Evolutionary conservation across 2,797 vertebrate species (phyloP).

Genomic region (Phalanger gymnotis): DNA sequence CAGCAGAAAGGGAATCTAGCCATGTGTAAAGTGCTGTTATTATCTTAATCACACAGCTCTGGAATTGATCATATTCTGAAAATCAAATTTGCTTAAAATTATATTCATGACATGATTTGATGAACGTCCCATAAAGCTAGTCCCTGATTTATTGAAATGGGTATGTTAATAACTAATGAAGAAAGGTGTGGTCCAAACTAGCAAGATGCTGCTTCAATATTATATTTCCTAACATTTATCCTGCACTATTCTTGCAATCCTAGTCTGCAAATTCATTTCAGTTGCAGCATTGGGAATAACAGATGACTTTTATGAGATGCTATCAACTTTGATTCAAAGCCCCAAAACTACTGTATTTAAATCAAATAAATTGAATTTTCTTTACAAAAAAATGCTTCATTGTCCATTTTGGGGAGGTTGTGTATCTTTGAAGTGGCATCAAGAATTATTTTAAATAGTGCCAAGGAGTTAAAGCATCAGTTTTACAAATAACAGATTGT

Average conservation of each 20-base stretch:
- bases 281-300: constrained; percentile 51
- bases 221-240: constrained; percentile 50
- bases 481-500: constrained; percentile 58
- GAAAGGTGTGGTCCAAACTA: constrained; percentile 64
- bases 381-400: constrained; percentile 21
- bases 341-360: constrained; percentile 50
- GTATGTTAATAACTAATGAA: constrained; percentile 63
- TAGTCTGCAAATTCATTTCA: constrained; percentile 39
- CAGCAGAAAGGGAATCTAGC: background rate
- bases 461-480: constrained; percentile 40
- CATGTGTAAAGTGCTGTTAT: constrained; percentile 6
- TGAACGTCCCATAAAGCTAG: constrained; percentile 68
- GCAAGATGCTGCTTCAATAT: constrained; percentile 61
- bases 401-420: constrained; percentile 13
- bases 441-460: constrained; percentile 70
- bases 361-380: constrained; percentile 49
- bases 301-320: constrained; percentile 56
- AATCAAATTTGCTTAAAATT: constrained; percentile 59
- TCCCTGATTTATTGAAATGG: constrained; percentile 41
- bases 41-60: constrained; percentile 47
- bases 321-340: constrained; percentile 43
- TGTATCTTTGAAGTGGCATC: constrained; percentile 30
- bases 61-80: constrained; percentile 25
- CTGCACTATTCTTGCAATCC: constrained; percentile 58
- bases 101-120: constrained; percentile 54